A percentile compares a stretch with the other conserved stretches of the same genome.
Evolutionary conservation across 2,888 invertebrate species (phyloP).

Genomic region (Phrixothrix hirtus): DNA sequence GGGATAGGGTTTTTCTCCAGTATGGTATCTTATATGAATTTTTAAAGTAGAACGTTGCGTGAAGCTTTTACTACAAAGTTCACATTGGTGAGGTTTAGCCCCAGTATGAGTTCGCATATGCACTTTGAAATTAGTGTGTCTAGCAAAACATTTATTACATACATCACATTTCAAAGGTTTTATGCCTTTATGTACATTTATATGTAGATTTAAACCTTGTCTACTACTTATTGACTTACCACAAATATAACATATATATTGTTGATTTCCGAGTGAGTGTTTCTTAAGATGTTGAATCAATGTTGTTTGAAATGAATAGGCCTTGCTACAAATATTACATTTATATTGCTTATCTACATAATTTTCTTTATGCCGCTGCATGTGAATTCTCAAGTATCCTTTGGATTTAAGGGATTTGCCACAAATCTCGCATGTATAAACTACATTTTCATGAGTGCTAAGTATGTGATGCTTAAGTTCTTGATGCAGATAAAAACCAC

Average conservation of each 20-base stretch:
- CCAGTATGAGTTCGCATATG: constrained; percentile 54
- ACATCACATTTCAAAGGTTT: constrained; percentile 46
- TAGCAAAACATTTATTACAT: constrained; percentile 47
- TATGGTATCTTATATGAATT: constrained; percentile 38
- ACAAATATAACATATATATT: constrained; percentile 44
- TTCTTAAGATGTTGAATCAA: not conserved
- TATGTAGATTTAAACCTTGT: constrained; percentile 44
- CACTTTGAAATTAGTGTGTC: constrained; percentile 43
- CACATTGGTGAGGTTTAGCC: constrained; percentile 48
- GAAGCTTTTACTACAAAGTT: constrained; percentile 45
- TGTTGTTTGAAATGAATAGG: not conserved
- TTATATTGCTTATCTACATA: constrained; percentile 31
- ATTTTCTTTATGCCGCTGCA: constrained; percentile 38
- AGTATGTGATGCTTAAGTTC: not conserved
- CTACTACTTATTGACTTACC: constrained; percentile 47
- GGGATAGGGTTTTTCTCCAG: constrained; percentile 44
- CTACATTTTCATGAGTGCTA: constrained; percentile 1
- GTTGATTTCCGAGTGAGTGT: not conserved
- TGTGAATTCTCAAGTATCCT: constrained; percentile 41
- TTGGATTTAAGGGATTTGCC: constrained; percentile 43
- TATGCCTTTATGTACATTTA: constrained; percentile 51
- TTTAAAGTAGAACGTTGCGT: constrained; percentile 39
- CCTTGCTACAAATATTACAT: constrained; percentile 3
- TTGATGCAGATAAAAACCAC: not conserved
- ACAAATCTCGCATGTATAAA: constrained; percentile 42